Evolutionary conservation across 2,888 invertebrate genomes (phyloP).

Genomic region (Lottia scabra): DNA sequence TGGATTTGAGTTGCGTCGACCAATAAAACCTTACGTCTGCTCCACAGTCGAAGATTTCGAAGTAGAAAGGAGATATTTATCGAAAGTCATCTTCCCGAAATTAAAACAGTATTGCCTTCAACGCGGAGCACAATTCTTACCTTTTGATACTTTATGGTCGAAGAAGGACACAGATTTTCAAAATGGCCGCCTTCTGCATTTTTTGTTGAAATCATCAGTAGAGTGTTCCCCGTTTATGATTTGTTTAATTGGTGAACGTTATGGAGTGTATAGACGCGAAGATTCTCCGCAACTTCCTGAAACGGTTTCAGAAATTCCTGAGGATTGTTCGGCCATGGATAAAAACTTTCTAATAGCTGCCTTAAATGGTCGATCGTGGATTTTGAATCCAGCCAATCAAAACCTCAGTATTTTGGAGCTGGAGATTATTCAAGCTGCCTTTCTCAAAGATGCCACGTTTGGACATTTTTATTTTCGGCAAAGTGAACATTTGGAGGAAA

Average conservation of each 20-base stretch:
- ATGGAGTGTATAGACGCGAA: conserved; percentile 54
- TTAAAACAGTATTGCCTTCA: conserved; percentile 39
- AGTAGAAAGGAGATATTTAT: conserved; percentile 48
- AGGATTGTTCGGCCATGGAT: conserved; percentile 53
- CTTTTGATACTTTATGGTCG: conserved; percentile 60
- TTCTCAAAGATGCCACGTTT: conserved; percentile 50
- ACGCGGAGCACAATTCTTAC: conserved; percentile 57
- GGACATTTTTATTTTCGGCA: conserved; percentile 65
- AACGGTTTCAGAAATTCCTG: conserved; percentile 28
- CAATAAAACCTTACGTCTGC: conserved; percentile 53
- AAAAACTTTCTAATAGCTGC: conserved; percentile 58
- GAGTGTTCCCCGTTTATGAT: conserved; percentile 63
- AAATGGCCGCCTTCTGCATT: conserved; percentile 47
- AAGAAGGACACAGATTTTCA: conserved; percentile 43
- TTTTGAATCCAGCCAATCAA: conserved; percentile 56
- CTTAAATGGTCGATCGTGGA: conserved; percentile 62
- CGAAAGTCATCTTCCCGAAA: conserved; percentile 54
- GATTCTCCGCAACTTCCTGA: conserved; percentile 41
- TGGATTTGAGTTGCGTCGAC: conserved; percentile 46
- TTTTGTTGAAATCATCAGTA: conserved; percentile 53
- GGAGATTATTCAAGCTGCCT: conserved; percentile 62
- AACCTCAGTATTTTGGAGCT: conserved; percentile 63
- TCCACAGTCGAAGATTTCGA: conserved; percentile 56
- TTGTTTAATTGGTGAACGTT: conserved; percentile 63
- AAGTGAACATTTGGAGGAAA: conserved; percentile 52